phyloP scores from a whole-genome alignment of 2,113 vertebrate genomes.

The Gorsachius goisagi region DNA sequence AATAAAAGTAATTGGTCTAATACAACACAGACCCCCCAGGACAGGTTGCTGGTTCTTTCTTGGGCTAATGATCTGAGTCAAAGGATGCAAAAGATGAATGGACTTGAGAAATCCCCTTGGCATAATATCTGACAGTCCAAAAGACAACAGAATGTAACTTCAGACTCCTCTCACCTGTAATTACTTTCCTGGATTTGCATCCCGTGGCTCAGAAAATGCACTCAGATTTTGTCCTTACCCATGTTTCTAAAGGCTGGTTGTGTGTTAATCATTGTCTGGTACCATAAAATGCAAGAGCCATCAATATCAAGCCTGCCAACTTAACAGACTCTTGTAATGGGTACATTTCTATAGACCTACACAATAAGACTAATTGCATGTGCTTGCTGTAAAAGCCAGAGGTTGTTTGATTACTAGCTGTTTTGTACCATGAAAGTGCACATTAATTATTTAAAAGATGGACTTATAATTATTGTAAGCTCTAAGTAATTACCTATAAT shows the following conservation, averaged over 20 bases:
- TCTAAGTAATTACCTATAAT: slow-evolving; percentile 80
- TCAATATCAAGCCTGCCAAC: slow-evolving; percentile 40
- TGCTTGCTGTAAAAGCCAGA: slow-evolving; percentile 65
- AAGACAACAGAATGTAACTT: background rate
- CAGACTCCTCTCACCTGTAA: background rate
- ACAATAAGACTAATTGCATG: slow-evolving; percentile 77
- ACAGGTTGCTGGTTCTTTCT: background rate
- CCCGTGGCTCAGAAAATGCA: background rate
- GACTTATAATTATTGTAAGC: slow-evolving; percentile 79
- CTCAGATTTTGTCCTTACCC: background rate
- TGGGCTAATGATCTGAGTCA: background rate
- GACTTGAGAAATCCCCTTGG: background rate
- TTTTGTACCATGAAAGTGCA: slow-evolving; percentile 72
- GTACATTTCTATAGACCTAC: slow-evolving; percentile 66
- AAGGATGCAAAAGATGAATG: background rate
- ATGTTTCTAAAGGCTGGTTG: background rate
- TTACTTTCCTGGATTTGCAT: background rate
- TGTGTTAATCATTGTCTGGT: slow-evolving; percentile 47
- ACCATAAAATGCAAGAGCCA: slow-evolving; percentile 41
- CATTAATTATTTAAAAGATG: slow-evolving; percentile 81
- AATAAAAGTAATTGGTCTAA: background rate
- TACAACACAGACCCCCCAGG: rapidly evolving
- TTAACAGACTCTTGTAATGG: slow-evolving; percentile 66
- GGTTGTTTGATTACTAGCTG: slow-evolving; percentile 76
- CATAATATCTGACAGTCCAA: background rate